Conservation (phyloP, 2,113 vertebrate species). For the Gadus macrocephalus region DNA sequence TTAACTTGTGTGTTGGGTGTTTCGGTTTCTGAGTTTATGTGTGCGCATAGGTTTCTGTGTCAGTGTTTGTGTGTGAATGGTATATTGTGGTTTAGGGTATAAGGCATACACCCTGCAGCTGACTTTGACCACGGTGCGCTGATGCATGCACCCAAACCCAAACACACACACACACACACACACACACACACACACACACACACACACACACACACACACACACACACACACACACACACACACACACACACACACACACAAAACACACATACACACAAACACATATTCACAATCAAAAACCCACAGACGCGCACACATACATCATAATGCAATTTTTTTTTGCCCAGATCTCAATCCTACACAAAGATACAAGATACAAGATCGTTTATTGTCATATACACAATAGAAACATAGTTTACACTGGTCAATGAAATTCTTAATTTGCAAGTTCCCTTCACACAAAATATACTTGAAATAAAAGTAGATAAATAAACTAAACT, state of each 20-base stretch:
- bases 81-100: slow-evolving; percentile 49
- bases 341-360: too few species aligned
- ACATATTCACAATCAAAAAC: slow-evolving; percentile 4
- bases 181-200: slow-evolving; percentile 26
- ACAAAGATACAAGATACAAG: too few species aligned
- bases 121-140: slow-evolving; percentile 18
- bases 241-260: slow-evolving; percentile 12
- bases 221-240: slow-evolving; percentile 23
- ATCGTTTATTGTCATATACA: too few species aligned
- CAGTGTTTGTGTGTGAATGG: slow-evolving; percentile 19
- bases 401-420: too few species aligned
- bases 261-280: slow-evolving; percentile 5
- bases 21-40: slow-evolving; percentile 6
- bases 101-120: slow-evolving; percentile 51
- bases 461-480: too few species aligned
- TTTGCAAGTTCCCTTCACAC: too few species aligned
- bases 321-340: too few species aligned
- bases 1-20: too few species aligned
- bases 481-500: too few species aligned
- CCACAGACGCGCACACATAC: not conserved
- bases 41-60: slow-evolving; percentile 18
- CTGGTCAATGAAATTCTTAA: too few species aligned
- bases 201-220: slow-evolving; percentile 22
- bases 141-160: slow-evolving; percentile 22
- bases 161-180: slow-evolving; percentile 23